Evolutionary conservation across 2,888 invertebrate genomes (phyloP), one percentile per base, ranked within the genome.

Genomic region (Trimorus sp.): DNA sequence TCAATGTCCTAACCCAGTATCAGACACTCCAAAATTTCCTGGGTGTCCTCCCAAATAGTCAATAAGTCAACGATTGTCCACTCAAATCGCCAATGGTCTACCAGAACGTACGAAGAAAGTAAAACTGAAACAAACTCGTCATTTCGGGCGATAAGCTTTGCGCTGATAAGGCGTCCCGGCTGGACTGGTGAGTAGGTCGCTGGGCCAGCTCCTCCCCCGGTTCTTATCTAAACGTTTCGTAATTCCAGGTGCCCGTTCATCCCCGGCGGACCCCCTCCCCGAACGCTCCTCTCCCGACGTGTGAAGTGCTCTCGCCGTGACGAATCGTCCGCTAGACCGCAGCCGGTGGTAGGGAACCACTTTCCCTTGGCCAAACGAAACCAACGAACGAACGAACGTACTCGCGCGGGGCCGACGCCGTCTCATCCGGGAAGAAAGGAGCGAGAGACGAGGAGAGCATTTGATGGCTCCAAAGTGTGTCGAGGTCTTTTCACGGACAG

Each of bases 401-500:
- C 51, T 79, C 84, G 84, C 26, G 26, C 26, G 88, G 68, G 62
- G 86, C 86, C 88, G 88, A 89, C 88, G 89, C 86, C 88, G 88
- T 87, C 87, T 87, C 86, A 80, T 80, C 84, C 85, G 89, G 87
- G 88, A 88, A 87, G 88, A 88, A 88, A 88, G 88, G 87, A 87
- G 85, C 86, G 86, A 83, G 84, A 83, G 83, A 78, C 79, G 84
- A 84, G 85, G 85, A 82, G 85, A 86, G 85, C 79, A 79, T 78
- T 83, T 83, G 83, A 82, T 84, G 79, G 85, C 84, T 83, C 86
- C 86, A 88, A 91, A 91, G 91, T 91, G 88, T 91, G 91, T 91
- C 91, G 91, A 91, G 91, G 91, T 91, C 91, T 91, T 91, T 90
- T 90, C 91, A 90, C 90, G 91, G 91, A 88, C 90, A 90, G 91